Conservation (phyloP, 1,140 invertebrate genomes). For the Galleria mellonella region DNA sequence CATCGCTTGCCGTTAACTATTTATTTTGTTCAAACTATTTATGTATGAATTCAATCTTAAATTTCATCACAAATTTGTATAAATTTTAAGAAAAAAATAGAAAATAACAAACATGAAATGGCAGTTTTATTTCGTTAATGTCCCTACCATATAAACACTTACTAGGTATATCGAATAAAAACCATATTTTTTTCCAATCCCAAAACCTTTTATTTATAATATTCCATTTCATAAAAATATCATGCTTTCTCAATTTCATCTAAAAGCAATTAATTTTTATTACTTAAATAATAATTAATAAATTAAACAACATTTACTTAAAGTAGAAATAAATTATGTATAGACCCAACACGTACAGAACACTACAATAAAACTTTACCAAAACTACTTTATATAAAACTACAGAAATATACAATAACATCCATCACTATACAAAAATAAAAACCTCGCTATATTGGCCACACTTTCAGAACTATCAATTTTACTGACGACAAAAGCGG, state of each 20-base stretch:
- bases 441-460: no score
- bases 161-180: constrained; percentile 1
- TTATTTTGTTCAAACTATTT: constrained; percentile 63
- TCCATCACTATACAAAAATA: no score
- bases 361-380: no score
- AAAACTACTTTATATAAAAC: neutral
- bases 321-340: no score
- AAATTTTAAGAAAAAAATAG: constrained; percentile 62
- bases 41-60: constrained; percentile 38
- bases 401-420: constrained; percentile 5
- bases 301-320: neutral
- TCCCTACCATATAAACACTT: neutral
- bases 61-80: constrained; percentile 51
- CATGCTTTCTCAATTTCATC: constrained; percentile 7
- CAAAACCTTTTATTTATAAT: constrained; percentile 13
- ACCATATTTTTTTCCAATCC: constrained; percentile 2
- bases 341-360: no score
- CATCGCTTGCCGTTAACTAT: constrained; percentile 65
- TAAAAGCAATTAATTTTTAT: constrained; percentile 5
- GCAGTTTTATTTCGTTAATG: constrained; percentile 15
- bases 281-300: no score
- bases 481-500: no score
- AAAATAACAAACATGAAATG: constrained; percentile 45
- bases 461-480: no score
- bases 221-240: constrained; percentile 8